A percentile compares a stretch with the other conserved stretches of the same genome.
phyloP scores from a whole-genome alignment of 2,888 invertebrate species.

The Cepaea hortensis region DNA sequence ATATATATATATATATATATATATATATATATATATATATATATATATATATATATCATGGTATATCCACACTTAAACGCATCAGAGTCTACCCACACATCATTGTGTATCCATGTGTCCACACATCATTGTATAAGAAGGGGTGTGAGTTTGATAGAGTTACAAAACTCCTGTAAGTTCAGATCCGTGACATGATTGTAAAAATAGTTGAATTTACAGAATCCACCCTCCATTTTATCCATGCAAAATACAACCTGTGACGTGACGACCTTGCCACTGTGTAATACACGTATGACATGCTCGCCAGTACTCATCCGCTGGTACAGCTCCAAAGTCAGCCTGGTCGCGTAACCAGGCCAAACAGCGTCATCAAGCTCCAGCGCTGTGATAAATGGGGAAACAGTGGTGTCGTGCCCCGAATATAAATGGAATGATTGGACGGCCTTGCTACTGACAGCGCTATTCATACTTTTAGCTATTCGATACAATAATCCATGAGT shows the following conservation, averaged over 20 bases:
- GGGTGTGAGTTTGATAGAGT: neutral
- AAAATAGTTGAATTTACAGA: conserved; percentile 91
- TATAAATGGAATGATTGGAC: conserved; percentile 82
- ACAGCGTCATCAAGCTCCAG: conserved; percentile 82
- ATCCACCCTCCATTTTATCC: conserved; percentile 58
- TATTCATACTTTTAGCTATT: conserved; percentile 79
- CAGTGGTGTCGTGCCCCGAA: conserved; percentile 93
- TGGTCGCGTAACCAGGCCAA: conserved; percentile 88
- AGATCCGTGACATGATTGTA: conserved; percentile 78
- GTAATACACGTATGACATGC: conserved; percentile 86
- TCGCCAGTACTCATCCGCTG: conserved; percentile 42
- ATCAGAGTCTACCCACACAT: too few relatives aligned
- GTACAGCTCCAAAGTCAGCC: conserved; percentile 92
- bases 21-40: too few relatives aligned
- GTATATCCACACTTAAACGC: too few relatives aligned
- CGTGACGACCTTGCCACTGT: conserved; percentile 91
- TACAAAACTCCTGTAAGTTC: conserved; percentile 17
- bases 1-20: too few relatives aligned
- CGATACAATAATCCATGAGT: conserved; percentile 90
- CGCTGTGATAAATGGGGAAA: conserved; percentile 88
- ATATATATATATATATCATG: too few relatives aligned
- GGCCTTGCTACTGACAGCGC: conserved; percentile 84
- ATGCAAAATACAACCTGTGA: conserved; percentile 87
- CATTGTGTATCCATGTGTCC: too few relatives aligned
- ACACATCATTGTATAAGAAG: neutral